Base-by-base conservation (phyloP, 2,797 vertebrate genomes). In the Phataginus tetradactyla region DNA sequence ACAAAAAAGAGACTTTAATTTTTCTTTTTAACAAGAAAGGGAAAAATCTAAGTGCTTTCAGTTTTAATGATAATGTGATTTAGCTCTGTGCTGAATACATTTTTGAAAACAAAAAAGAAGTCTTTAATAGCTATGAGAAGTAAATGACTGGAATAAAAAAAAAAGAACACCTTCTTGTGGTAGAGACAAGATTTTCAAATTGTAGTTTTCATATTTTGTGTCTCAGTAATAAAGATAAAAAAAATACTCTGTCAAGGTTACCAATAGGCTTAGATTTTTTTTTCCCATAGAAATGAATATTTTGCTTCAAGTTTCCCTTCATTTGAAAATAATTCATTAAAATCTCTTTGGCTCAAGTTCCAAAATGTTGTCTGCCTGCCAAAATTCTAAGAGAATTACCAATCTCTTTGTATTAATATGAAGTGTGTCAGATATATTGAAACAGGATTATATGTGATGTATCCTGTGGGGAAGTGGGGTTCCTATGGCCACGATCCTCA, bases 311-410 rank as follows among this genome's bases (percentile, higher is more conserved):
- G 71, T 85, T 97, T 97, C 27, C 9, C 32, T 92, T 98, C 53
- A 74, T 51, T 72, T 98, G 37, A 96, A 98, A 95, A 97, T 96
- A 37, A 55, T 78, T 96, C 87, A 96, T 95, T 97, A 96, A 84
- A 97, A 95, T 69, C n/a, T 49, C 75, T 97, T 95, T 98, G 95
- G 87, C 57, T 96, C 83, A 95, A 85, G 69, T 96, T 93, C 37
- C 39, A 45, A 96, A 91, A 71, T 95, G 90, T 96, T 95, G 32
- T 97, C 95, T 96, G n/a, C 83, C 88, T 74, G 86, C 94, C 80
- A 96, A 91, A 97, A 83, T 95, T 66, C 59, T 97, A 75, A 97
- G 91, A 97, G 57, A 95, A 95, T 96, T 94, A 25, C 32, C 45
- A 77, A 14, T 69, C 64, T 92, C 69, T 94, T 85, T 89, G 11